Evolutionary conservation across 2,797 vertebrate genomes (phyloP), one percentile per base, ranked within the genome.

Genomic region (Momotus momota): DNA sequence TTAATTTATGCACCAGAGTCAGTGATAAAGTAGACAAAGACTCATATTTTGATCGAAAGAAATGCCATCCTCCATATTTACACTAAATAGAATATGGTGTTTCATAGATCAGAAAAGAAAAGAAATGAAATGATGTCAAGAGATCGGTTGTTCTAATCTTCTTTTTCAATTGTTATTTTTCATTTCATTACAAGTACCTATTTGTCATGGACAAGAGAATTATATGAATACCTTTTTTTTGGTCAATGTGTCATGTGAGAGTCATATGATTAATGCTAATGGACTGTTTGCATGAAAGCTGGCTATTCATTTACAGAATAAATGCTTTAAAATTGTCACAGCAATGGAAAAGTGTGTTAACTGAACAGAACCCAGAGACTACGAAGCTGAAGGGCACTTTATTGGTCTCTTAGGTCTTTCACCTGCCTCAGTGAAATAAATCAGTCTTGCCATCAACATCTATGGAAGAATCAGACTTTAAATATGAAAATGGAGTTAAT

Each of bases 221-320:
- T 62, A 73, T 6, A 29, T 55, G 86, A 72, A 80, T 57, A 33
- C 15, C 27, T 83, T 83, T 84, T 82, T 82, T 84, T 93, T 88
- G 73, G 67, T 87, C 71, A 52, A 15, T 81, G 45, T 61, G 33
- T 58, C 90, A 72, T 66, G 54, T 83, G 49, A 80, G 35, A 90
- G 61, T 86, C 54, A 48, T 89, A 78, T 94, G 89, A 90, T 86
- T 92, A 93, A 93, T 94, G 80, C 69, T 95, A 92, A 96, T 92
- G 91, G 86, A 88, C 54, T 86, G 69, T 87, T 93, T 94, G 69
- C 81, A 83, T 81, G 85, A 91, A 84, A 91, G 87, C 58, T 87
- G 86, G 85, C 84, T 73, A 40, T 66, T 93, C 71, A 86, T 92
- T 95, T 95, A 86, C 61, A 81, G 80, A 94, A 92, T 91, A 95